Evolutionary conservation across 2,888 invertebrate genomes (phyloP).

Genomic region (Aquatica leii): DNA sequence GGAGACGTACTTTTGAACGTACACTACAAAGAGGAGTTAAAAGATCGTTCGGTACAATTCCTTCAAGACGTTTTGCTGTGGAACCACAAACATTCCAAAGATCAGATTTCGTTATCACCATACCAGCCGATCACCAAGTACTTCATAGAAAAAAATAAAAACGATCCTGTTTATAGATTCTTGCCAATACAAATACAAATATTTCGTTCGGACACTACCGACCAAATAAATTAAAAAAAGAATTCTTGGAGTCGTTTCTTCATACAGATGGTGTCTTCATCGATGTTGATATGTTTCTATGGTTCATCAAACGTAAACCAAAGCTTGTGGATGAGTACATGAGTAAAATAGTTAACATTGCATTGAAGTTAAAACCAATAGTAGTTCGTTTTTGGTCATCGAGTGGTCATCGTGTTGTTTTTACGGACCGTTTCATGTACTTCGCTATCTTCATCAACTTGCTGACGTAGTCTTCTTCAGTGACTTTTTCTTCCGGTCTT

Average conservation of each 20-base stretch:
- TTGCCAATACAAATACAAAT: no score
- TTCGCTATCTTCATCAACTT: no score
- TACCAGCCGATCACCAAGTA: background rate
- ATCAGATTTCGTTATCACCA: conserved; percentile 1
- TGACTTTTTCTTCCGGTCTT: no score
- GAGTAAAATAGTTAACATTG: no score
- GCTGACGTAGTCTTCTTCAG: no score
- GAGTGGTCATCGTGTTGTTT: no score
- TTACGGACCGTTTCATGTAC: no score
- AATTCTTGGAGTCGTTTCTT: background rate
- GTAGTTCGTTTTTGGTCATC: no score
- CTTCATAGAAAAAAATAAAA: background rate
- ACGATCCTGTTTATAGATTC: no score
- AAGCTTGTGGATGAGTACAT: background rate
- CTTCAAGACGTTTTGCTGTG: conserved; percentile 2
- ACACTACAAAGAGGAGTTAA: background rate
- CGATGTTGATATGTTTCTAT: conserved; percentile 2
- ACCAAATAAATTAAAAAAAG: no score
- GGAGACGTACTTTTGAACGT: conserved; percentile 1
- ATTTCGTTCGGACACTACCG: no score
- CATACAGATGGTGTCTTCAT: background rate
- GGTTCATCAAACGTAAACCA: conserved; percentile 20
- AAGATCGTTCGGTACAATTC: background rate
- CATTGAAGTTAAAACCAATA: no score
- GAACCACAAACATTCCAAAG: conserved; percentile 19